These are phyloP conservation scores for Rhipidura dahli DNA, from an alignment of 2,113 vertebrate genomes.

Conservation along the genomic window DNA sequence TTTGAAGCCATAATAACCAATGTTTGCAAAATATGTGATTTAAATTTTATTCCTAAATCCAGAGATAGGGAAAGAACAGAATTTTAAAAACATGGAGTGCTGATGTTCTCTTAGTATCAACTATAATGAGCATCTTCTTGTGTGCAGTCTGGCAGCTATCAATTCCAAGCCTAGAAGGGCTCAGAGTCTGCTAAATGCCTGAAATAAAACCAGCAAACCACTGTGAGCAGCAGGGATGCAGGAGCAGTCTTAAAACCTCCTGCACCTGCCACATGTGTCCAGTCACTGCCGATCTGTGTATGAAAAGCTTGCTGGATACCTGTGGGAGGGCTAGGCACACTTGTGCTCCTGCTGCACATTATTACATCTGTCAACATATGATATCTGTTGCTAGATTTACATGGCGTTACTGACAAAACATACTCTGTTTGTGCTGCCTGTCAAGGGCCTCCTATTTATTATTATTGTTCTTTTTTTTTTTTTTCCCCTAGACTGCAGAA, in stretches of 20 bases:
- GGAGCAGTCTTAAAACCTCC: not conserved
- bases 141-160: not conserved
- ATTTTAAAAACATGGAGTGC: not conserved
- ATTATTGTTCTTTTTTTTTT: not conserved
- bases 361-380: constrained; percentile 1
- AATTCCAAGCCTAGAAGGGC: not conserved
- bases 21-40: not conserved
- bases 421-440: not conserved
- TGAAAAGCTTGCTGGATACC: not conserved
- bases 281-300: not conserved
- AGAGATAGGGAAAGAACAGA: not conserved
- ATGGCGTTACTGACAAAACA: not conserved
- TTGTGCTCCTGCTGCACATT: not conserved
- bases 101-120: not conserved
- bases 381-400: constrained; percentile 24
- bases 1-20: not conserved
- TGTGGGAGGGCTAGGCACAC: not conserved
- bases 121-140: not conserved
- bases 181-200: not conserved
- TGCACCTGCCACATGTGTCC: not conserved
- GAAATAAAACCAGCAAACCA: constrained; percentile 20
- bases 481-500: not conserved
- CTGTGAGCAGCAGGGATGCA: not conserved
- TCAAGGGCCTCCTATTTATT: not conserved
- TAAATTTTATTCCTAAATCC: not conserved